phyloP scores from a whole-genome alignment of 1,140 invertebrate species.

The Tribolium castaneum region DNA sequence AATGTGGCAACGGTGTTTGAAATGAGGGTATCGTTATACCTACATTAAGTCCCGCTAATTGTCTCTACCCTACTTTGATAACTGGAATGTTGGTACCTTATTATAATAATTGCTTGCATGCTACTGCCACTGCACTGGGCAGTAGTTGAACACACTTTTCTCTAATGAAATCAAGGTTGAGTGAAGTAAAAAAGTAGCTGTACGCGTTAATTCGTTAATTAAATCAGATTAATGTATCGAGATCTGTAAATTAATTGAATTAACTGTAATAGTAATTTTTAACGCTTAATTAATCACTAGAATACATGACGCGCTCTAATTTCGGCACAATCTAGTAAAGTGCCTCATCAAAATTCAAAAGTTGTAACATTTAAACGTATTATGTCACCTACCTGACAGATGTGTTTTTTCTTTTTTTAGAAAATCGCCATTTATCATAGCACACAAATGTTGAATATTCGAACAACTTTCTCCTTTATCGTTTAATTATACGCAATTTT shows the following conservation, averaged over 20 bases:
- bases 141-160: not conserved
- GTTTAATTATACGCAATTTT: conserved; percentile 40
- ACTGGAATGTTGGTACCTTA: conserved; percentile 25
- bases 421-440: conserved; percentile 11
- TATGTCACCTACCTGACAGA: conserved; percentile 7
- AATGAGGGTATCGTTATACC: conserved; percentile 25
- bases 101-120: conserved; percentile 21
- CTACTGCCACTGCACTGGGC: conserved; percentile 6
- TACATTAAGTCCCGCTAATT: conserved; percentile 4
- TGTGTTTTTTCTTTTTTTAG: conserved; percentile 10
- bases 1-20: not conserved
- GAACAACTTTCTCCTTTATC: conserved; percentile 38
- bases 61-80: conserved; percentile 27
- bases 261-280: conserved; percentile 5
- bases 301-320: not conserved
- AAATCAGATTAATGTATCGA: conserved; percentile 16
- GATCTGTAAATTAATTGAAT: conserved; percentile 20
- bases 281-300: not conserved
- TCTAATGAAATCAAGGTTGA: conserved; percentile 16
- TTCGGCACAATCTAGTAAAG: not conserved
- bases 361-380: not conserved
- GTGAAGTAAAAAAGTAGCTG: conserved; percentile 9
- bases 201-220: conserved; percentile 20
- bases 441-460: conserved; percentile 25
- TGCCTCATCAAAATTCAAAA: not conserved